Conservation (phyloP, 2,113 vertebrate species). For the Helogale parvula region DNA sequence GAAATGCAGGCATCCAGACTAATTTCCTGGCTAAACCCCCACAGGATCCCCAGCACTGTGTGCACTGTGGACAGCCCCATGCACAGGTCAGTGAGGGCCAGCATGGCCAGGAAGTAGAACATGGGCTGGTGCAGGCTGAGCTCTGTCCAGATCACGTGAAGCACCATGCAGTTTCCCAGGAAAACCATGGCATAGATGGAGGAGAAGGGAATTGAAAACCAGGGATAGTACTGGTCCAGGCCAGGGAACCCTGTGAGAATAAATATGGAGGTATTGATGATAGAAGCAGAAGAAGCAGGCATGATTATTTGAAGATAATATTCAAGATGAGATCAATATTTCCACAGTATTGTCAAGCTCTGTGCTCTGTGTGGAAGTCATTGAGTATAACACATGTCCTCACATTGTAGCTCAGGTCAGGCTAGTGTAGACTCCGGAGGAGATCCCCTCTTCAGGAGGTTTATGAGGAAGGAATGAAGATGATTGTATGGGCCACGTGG, state of each 20-base stretch:
- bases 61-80: constrained; percentile 8
- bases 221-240: constrained; percentile 47
- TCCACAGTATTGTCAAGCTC: not conserved
- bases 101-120: constrained; percentile 74
- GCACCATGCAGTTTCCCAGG: constrained; percentile 70
- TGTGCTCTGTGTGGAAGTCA: not conserved
- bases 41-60: constrained; percentile 36
- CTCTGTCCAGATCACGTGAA: constrained; percentile 66
- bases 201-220: constrained; percentile 68
- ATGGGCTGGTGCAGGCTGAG: constrained; percentile 69
- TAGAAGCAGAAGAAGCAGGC: not conserved
- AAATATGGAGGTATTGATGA: not conserved
- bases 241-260: not conserved
- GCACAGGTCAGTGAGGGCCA: constrained; percentile 63
- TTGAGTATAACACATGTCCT: not conserved
- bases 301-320: not conserved
- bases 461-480: not conserved
- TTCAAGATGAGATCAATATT: not conserved
- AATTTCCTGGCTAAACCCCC: constrained; percentile 21
- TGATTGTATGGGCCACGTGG: too few species aligned
- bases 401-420: not conserved
- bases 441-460: not conserved
- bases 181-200: constrained; percentile 33
- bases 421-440: not conserved
- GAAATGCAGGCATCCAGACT: constrained; percentile 38